These are phyloP conservation scores for Clostera curtula DNA, from an alignment of 2,888 invertebrate genomes.

Conservation along the genomic window DNA sequence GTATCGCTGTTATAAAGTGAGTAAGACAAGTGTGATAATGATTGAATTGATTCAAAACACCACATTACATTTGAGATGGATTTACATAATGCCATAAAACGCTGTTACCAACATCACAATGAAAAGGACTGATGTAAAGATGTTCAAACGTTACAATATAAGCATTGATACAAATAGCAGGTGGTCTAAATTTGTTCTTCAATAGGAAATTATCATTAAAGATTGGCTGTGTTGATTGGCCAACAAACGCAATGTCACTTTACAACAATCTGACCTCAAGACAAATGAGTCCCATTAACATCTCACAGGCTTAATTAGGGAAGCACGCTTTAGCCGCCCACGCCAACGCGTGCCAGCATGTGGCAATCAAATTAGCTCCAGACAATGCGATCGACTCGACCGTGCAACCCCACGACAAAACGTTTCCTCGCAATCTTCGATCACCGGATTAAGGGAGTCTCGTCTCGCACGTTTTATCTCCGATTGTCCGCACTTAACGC, in stretches of 20 bases:
- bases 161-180: too few species aligned
- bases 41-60: constrained; percentile 69
- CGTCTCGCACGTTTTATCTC: constrained; percentile 74
- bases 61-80: constrained; percentile 55
- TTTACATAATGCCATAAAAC: too few species aligned
- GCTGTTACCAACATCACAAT: too few species aligned
- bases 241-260: constrained; percentile 32
- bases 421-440: constrained; percentile 75
- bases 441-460: constrained; percentile 73
- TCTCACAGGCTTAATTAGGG: constrained; percentile 66
- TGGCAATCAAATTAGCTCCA: constrained; percentile 67
- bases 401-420: constrained; percentile 72
- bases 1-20: constrained; percentile 55
- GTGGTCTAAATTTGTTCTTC: too few species aligned
- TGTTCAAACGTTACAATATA: too few species aligned
- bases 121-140: too few species aligned
- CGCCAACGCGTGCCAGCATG: constrained; percentile 49
- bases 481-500: constrained; percentile 75
- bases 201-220: too few species aligned
- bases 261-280: constrained; percentile 44
- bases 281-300: constrained; percentile 56
- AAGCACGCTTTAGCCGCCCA: constrained; percentile 48
- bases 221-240: too few species aligned
- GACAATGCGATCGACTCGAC: constrained; percentile 60
- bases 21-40: constrained; percentile 57